These are phyloP conservation scores for Numida meleagris DNA, from an alignment of 2,113 vertebrate genomes.

Conservation along the genomic window DNA sequence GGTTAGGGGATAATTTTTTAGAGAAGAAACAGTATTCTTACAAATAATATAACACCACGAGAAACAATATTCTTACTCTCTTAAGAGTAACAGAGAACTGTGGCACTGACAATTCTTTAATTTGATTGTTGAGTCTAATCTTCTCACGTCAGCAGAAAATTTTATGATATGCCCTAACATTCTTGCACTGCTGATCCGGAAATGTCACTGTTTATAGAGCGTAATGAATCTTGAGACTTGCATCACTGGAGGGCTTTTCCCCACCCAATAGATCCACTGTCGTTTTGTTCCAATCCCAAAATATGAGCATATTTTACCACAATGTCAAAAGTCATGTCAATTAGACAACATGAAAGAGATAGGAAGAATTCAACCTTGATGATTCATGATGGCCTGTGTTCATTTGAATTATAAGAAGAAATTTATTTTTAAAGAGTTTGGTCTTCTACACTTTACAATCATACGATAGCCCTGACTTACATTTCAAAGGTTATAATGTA, in stretches of 20 bases:
- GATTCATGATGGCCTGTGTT: not conserved
- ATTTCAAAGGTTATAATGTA: not conserved
- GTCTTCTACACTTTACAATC: not conserved
- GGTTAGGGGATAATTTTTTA: not conserved
- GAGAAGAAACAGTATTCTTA: not conserved
- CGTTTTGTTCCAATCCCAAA: slow-evolving; percentile 8
- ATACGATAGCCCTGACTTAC: not conserved
- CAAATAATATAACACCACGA: not conserved
- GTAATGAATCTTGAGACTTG: slow-evolving; percentile 42
- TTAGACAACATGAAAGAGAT: not conserved
- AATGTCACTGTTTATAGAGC: slow-evolving; percentile 33
- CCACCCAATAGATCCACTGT: not conserved
- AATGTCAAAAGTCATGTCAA: slow-evolving; percentile 34
- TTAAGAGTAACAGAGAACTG: not conserved
- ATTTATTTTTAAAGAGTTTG: not conserved
- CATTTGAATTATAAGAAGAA: slow-evolving; percentile 25
- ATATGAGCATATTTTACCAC: slow-evolving; percentile 24
- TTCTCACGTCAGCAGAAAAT: slow-evolving; percentile 31
- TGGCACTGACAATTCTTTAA: not conserved
- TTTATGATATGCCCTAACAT: not conserved
- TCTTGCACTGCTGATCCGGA: not conserved
- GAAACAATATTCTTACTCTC: not conserved
- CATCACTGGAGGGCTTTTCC: slow-evolving; percentile 28
- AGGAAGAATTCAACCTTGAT: slow-evolving; percentile 29
- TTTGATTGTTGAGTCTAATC: slow-evolving; percentile 12